phyloP scores from a whole-genome alignment of 2,797 vertebrate species.

The Percopsis omiscomaycus region DNA sequence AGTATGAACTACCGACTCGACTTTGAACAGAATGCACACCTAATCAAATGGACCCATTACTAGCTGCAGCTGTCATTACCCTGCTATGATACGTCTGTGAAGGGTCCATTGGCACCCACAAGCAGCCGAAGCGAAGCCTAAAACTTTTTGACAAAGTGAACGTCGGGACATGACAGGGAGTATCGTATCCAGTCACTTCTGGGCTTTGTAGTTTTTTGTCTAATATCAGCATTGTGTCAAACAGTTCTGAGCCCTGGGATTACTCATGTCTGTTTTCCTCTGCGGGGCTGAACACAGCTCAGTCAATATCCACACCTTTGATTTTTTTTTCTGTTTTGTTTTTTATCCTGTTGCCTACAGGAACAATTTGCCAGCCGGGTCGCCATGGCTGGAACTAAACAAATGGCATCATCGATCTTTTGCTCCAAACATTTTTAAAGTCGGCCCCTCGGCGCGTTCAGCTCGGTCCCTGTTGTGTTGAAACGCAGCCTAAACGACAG shows the following conservation, averaged over 20 bases:
- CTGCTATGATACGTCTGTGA: no score
- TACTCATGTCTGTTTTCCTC: slow-evolving; percentile 10
- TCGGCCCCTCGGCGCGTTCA: slow-evolving; percentile 36
- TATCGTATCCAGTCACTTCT: no score
- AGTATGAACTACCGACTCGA: no score
- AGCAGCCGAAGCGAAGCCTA: no score
- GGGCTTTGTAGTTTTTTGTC: no score
- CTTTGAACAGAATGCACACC: no score
- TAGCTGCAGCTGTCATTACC: no score
- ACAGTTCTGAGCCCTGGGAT: slow-evolving; percentile 12
- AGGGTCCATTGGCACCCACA: no score
- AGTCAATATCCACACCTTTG: slow-evolving; percentile 18
- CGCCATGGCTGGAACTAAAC: slow-evolving; percentile 35
- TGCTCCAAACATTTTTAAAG: slow-evolving; percentile 31
- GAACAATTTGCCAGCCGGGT: slow-evolving; percentile 37
- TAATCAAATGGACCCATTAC: no score
- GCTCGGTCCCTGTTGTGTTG: slow-evolving; percentile 32
- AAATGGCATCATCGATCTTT: slow-evolving; percentile 35
- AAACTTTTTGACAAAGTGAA: no score
- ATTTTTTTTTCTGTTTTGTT: slow-evolving; percentile 18
- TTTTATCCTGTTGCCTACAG: slow-evolving; percentile 32
- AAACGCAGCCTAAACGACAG: slow-evolving; percentile 38
- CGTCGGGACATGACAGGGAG: no score
- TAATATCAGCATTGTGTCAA: no score
- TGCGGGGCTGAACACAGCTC: slow-evolving; percentile 14